Evolutionary conservation across 1,140 invertebrate species (phyloP).

Genomic region (Ostrea denselamellosa): DNA sequence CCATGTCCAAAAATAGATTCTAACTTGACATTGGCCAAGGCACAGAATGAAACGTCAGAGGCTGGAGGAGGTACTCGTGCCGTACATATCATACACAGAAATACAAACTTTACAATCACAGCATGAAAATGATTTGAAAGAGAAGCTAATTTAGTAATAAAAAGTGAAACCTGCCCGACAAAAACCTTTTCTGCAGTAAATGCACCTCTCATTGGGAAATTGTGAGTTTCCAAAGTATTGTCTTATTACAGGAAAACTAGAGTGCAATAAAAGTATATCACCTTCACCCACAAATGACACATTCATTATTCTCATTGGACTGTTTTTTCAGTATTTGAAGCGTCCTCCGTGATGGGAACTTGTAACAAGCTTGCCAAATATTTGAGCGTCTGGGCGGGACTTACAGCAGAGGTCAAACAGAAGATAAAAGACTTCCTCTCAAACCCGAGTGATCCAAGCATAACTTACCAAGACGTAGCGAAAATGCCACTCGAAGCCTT

Average conservation of each 20-base stretch:
- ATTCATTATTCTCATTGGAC: too few relatives aligned
- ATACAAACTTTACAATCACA: too few relatives aligned
- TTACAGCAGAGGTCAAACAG: not conserved
- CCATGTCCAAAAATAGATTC: not conserved
- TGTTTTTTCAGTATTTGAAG: not conserved
- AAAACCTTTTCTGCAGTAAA: too few relatives aligned
- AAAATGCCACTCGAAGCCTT: constrained; percentile 10
- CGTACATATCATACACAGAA: not conserved
- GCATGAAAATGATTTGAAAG: too few relatives aligned
- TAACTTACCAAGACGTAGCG: not conserved
- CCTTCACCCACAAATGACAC: too few relatives aligned
- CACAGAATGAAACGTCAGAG: not conserved
- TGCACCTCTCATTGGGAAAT: too few relatives aligned
- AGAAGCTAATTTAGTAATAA: too few relatives aligned
- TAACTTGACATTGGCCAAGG: not conserved
- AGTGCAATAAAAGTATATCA: too few relatives aligned
- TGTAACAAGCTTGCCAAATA: not conserved
- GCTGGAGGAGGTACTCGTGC: not conserved
- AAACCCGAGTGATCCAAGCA: not conserved
- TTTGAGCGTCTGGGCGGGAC: not conserved
- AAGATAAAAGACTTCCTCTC: not conserved
- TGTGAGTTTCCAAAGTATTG: too few relatives aligned
- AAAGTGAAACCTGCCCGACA: too few relatives aligned
- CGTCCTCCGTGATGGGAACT: not conserved
- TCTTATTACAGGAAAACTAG: too few relatives aligned